These are phyloP conservation scores for Malacoraja senta DNA, from an alignment of 2,797 vertebrate genomes.

Conservation along the genomic window DNA sequence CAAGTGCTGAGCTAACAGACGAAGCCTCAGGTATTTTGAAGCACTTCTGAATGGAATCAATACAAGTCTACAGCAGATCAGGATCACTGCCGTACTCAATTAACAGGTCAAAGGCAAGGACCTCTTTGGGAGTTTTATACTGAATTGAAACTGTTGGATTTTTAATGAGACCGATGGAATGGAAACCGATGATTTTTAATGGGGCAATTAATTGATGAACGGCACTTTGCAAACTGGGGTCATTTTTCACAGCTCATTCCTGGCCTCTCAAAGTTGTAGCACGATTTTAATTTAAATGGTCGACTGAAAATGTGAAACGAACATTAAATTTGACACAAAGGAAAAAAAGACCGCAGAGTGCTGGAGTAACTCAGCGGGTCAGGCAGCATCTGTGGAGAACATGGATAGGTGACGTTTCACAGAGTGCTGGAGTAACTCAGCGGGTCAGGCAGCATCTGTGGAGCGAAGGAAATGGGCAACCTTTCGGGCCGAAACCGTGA, in stretches of 20 bases:
- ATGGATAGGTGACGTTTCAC: too few species aligned
- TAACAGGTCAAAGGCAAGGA: conserved; percentile 1
- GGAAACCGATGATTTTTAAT: neutral
- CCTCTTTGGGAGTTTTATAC: neutral
- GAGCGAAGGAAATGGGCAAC: too few species aligned
- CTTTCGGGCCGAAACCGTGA: too few species aligned
- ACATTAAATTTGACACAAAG: neutral
- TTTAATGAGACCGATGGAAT: neutral
- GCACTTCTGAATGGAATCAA: neutral
- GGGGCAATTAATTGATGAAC: neutral
- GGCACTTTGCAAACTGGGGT: neutral
- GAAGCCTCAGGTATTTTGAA: neutral
- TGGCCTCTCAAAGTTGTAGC: neutral
- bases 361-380: too few species aligned
- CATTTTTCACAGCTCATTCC: neutral
- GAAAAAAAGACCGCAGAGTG: too few species aligned
- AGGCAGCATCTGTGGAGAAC: too few species aligned
- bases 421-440: too few species aligned
- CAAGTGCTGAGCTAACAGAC: neutral
- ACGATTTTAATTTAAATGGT: neutral
- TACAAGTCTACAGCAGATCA: neutral
- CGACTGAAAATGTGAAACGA: neutral
- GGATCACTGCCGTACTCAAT: neutral
- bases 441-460: too few species aligned
- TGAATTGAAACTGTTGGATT: conserved; percentile 1